Conservation (phyloP, 2,113 vertebrate genomes). For the Herpailurus yagouaroundi region DNA sequence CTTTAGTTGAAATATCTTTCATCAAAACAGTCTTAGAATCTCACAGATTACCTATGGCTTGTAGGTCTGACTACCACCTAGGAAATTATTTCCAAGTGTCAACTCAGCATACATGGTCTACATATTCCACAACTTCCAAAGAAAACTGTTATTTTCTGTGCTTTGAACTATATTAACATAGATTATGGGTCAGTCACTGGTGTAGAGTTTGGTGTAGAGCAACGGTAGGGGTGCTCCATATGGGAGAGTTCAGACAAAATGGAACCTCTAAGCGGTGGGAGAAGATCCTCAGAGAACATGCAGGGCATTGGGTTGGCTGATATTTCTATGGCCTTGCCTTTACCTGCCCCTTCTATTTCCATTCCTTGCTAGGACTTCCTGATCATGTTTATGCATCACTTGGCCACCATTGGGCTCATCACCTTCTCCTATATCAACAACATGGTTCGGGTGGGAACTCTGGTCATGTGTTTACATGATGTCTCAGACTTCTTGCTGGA, state of each 20-base stretch:
- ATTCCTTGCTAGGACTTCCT: conserved; percentile 92
- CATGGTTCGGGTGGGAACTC: conserved; percentile 95
- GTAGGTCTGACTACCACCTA: neutral
- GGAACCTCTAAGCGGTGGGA: neutral
- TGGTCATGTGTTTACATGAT: conserved; percentile 95
- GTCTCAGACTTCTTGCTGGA: conserved; percentile 94
- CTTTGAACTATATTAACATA: neutral
- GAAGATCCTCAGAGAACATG: neutral
- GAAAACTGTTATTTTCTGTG: neutral
- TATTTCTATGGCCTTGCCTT: neutral
- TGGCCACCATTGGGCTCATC: conserved; percentile 92
- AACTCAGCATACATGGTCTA: neutral
- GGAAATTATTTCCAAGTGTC: neutral
- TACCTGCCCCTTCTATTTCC: neutral
- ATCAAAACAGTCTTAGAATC: neutral
- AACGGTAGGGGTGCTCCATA: neutral
- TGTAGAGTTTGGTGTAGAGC: no score
- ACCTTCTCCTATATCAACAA: conserved; percentile 97
- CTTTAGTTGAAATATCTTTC: conserved; percentile 41
- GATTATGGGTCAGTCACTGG: neutral
- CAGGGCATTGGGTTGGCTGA: neutral
- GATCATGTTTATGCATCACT: conserved; percentile 97
- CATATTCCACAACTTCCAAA: neutral
- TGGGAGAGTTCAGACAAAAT: neutral
- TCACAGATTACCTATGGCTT: neutral